A percentile compares a stretch with the other conserved stretches of the same genome.
Evolutionary conservation across 2,797 vertebrate species (phyloP).

Genomic region (Pipistrellus kuhlii): DNA sequence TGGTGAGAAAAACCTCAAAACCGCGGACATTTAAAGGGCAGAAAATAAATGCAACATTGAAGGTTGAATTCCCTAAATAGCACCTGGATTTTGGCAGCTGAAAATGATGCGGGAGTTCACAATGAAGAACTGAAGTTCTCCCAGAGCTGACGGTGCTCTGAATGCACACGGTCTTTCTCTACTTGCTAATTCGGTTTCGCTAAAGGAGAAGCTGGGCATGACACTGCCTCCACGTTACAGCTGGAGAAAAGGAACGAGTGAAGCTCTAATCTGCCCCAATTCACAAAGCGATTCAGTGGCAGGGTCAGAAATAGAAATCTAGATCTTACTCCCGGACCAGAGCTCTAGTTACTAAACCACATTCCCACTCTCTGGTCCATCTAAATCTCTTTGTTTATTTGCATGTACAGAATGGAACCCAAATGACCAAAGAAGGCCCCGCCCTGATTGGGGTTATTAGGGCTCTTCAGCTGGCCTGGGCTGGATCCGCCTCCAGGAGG

Average conservation of each 20-base stretch:
- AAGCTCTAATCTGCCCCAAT: background rate
- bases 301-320: background rate
- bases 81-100: slow-evolving; percentile 59
- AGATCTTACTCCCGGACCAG: background rate
- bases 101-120: slow-evolving; percentile 54
- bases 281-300: background rate
- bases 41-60: slow-evolving; percentile 54
- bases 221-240: slow-evolving; percentile 38
- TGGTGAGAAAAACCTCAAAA: slow-evolving; percentile 55
- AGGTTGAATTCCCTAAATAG: slow-evolving; percentile 58
- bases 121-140: slow-evolving; percentile 50
- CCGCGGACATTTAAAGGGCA: slow-evolving; percentile 45
- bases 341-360: background rate
- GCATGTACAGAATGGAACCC: background rate
- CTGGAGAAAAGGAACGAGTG: background rate
- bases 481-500: background rate
- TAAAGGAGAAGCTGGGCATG: background rate
- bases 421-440: background rate
- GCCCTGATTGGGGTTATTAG: background rate
- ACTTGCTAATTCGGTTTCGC: background rate
- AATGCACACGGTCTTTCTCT: background rate
- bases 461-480: background rate
- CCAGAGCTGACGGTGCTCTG: slow-evolving; percentile 4
- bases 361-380: background rate
- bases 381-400: background rate